A percentile compares a stretch with the other conserved stretches of the same genome.
Evolutionary conservation across 2,113 vertebrate species (phyloP).

Genomic region (Corvus cornix): DNA sequence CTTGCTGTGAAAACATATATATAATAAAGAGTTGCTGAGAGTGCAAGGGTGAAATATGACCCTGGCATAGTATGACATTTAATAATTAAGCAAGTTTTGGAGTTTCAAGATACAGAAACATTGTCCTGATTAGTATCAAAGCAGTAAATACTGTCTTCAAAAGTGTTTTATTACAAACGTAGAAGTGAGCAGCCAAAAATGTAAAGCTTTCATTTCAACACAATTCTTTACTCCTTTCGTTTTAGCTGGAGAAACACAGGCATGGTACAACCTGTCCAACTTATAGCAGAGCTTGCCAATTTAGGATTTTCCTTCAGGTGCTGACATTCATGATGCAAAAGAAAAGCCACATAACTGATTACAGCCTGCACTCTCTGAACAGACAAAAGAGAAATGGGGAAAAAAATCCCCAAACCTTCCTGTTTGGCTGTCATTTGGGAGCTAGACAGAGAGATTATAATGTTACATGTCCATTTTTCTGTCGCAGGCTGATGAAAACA

Average conservation of each 20-base stretch:
- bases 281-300: background rate
- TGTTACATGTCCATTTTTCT: background rate
- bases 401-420: background rate
- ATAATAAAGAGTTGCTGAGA: background rate
- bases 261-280: background rate
- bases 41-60: background rate
- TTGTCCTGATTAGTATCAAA: background rate
- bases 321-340: background rate
- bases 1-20: background rate
- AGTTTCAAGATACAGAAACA: background rate
- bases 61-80: background rate
- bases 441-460: background rate
- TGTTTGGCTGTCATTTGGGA: background rate
- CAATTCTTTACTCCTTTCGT: background rate
- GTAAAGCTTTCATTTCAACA: background rate
- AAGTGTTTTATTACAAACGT: background rate
- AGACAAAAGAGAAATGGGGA: background rate
- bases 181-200: background rate
- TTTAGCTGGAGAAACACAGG: background rate
- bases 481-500: background rate
- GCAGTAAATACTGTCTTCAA: background rate
- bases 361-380: background rate
- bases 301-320: background rate
- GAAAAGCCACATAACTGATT: background rate
- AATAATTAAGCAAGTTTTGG: background rate